phyloP scores from a whole-genome alignment of 2,797 vertebrate species.

The Limosa lapponica region DNA sequence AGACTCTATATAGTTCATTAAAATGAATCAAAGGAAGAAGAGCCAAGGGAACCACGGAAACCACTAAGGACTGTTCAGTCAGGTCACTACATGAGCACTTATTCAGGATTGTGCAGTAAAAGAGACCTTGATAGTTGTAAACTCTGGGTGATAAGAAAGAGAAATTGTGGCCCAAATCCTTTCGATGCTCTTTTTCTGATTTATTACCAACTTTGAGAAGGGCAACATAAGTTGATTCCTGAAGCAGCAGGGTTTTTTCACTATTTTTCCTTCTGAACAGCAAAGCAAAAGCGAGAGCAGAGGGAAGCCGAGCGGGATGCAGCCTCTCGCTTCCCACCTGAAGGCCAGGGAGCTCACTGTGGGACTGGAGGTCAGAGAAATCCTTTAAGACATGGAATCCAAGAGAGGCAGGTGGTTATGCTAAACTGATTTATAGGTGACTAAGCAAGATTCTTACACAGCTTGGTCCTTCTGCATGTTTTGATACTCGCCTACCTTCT shows the following conservation, averaged over 20 bases:
- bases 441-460: not conserved
- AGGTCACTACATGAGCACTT: not conserved
- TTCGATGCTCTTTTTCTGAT: not conserved
- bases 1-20: not conserved
- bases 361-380: not conserved
- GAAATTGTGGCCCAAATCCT: not conserved
- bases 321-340: not conserved
- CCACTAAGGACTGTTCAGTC: not conserved
- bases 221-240: not conserved
- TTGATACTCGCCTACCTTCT: not conserved
- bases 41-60: not conserved
- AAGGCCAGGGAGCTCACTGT: not conserved
- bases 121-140: not conserved
- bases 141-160: not conserved
- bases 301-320: not conserved
- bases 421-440: not conserved
- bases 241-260: not conserved
- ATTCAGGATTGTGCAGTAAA: not conserved
- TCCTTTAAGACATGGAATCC: not conserved
- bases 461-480: not conserved
- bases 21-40: conserved; percentile 4
- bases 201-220: not conserved
- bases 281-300: not conserved
- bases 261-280: not conserved
- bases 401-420: not conserved